Evolutionary conservation across 2,888 invertebrate species (phyloP), one percentile per base, ranked within the genome.

Genomic region (Sphaeridia pumilis): DNA sequence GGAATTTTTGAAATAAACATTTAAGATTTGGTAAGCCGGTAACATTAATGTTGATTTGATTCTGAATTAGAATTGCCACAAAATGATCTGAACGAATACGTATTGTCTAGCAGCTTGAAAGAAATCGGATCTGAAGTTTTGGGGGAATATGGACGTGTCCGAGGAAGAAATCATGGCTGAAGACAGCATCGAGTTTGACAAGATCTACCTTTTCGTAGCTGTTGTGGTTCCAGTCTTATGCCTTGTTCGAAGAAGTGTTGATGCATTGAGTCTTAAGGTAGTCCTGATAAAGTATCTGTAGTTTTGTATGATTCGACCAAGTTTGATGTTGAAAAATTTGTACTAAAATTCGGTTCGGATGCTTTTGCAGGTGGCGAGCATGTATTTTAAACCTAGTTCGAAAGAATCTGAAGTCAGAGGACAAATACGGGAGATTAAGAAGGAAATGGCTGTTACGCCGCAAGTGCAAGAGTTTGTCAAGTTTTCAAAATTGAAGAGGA

Each of bases 391-490:
- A 31, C 47, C 56, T 2, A 49, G 55, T 4, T 45, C 52, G 27
- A 57, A 60, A 46, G 64, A 64, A 35, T 53, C 43, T 2, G 54
- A 59, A 20, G 49, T 57, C 27, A 21, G 56, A 22, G 44, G 54
- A 25, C 46, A 54, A 22, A 56, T 54, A 3, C 20, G 55, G 17
- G 41, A 54, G 36, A 52, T 64, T 17, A 60, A 70, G 57, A 63
- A 67, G 20, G 70, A 72, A 57, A 68, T 73, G 61, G 67, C 66
- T 7, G 55, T 64, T 4, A 65, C 72, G 38, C 70, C 69, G 36
- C 72, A 73, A 70, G 68, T 70, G 2, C 71, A 73, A 56, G 72
- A 73, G 54, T 74, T 74, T 69, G 71, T 72, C 2, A 70, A 69
- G 56, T 72, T 73, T 65, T 71, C 73, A 45, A 72, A 72, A 61